Base-by-base conservation (phyloP, 2,113 vertebrate species). In the Callaeas wilsoni region DNA sequence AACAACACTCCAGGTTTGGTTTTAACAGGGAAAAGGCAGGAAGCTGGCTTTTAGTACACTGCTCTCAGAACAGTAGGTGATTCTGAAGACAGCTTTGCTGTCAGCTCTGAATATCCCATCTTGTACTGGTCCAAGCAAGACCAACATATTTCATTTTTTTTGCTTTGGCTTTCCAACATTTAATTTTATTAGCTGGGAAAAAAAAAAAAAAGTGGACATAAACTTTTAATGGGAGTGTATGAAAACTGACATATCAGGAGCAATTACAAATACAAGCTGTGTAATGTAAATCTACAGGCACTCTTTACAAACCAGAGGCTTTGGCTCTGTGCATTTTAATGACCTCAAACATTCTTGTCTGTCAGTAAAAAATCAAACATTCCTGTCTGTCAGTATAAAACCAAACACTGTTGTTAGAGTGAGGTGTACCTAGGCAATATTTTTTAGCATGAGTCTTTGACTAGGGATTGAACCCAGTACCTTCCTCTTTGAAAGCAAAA, bases 1-100 rank as follows among this genome's bases (percentile, higher is more conserved):
- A 95, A 79, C 85, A 96, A 70, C 93, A 89, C 69, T 63, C 4
- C 50, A 65, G 80, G 88, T 87, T 81, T 86, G 52, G 62, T 21
- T 89, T 93, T 70, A 95, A 76, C 76, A 30, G 57, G 84, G 71
- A 85, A 80, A 81, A 93, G 63, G 89, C 79, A 95, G 94, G 94
- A 96, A 94, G 47, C 82, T 59, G 74, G 69, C 53, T 27, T 92
- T 93, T 82, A 94, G 68, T 89, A 35, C 32, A 13, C 47, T 67
- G 59, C 65, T 85, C 62, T 89, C 55, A 39, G 69, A 96, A 85
- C 79, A 95, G 90, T 74, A 94, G 86, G 87, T 91, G 91, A 87
- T 84, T 94, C 80, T 96, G 90, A 87, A 87, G 93, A 91, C 46
- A 53, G 77, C 52, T 91, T 93, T 81, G 76, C 59, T 93, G 86